These are phyloP conservation scores for Neodiprion lecontei DNA, from an alignment of 1,140 invertebrate genomes.

Conservation along the genomic window DNA sequence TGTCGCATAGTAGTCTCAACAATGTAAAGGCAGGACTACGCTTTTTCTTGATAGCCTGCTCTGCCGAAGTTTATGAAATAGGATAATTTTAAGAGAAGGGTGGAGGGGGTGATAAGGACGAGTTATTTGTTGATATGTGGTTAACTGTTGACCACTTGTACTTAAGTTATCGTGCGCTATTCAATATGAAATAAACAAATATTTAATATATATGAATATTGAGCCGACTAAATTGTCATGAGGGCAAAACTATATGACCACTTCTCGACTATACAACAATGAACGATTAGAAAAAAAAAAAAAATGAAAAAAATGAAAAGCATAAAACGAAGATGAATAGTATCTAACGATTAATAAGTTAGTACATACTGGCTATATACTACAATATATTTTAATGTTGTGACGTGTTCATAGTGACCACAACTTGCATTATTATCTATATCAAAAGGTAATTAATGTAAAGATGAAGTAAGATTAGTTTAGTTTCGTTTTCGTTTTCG, in stretches of 20 bases:
- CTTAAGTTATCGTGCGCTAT: slow-evolving; percentile 41
- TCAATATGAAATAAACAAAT: background rate
- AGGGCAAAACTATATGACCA: slow-evolving; percentile 35
- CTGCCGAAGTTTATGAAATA: background rate
- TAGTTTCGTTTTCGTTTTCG: background rate
- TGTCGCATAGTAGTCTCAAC: too few relatives aligned
- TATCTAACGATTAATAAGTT: slow-evolving; percentile 41
- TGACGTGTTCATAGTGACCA: slow-evolving; percentile 53
- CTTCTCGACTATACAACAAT: slow-evolving; percentile 37
- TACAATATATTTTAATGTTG: slow-evolving; percentile 52
- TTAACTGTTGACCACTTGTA: slow-evolving; percentile 49
- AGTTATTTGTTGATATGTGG: slow-evolving; percentile 54
- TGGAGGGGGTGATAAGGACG: slow-evolving; percentile 21
- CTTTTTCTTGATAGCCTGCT: background rate
- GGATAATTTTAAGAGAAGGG: slow-evolving; percentile 39
- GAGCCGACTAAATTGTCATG: background rate
- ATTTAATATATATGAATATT: background rate
- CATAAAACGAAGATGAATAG: slow-evolving; percentile 34
- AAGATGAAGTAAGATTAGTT: background rate
- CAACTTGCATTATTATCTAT: slow-evolving; percentile 28
- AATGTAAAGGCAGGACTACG: background rate
- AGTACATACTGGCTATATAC: slow-evolving; percentile 49
- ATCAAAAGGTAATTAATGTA: background rate
- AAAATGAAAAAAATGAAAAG: slow-evolving; percentile 33
- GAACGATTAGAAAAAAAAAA: slow-evolving; percentile 28